Conservation (phyloP, 2,113 vertebrate genomes). For the Falco punctatus region DNA sequence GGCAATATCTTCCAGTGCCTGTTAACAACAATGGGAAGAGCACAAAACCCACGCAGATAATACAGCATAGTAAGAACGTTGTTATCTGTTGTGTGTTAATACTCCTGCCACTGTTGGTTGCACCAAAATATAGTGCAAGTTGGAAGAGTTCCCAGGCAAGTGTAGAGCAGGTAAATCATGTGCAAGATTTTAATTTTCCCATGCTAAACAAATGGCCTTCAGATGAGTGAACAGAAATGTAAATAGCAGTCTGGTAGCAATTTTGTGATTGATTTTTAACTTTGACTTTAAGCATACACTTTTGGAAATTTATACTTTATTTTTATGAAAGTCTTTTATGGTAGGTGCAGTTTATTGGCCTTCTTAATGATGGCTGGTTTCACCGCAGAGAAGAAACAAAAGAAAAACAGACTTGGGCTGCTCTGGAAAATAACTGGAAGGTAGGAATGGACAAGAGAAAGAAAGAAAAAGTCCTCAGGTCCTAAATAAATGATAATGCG, state of each 20-base stretch:
- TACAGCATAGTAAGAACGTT: neutral
- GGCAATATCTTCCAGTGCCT: neutral
- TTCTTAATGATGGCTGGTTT: neutral
- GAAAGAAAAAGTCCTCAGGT: neutral
- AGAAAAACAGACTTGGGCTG: neutral
- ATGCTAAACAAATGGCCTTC: neutral
- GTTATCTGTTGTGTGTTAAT: neutral
- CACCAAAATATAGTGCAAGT: neutral
- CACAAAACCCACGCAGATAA: neutral
- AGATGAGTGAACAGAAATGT: neutral
- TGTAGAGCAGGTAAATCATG: neutral
- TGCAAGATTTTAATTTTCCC: neutral
- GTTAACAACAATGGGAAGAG: neutral
- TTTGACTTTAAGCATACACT: neutral
- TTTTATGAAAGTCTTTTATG: neutral
- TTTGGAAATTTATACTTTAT: neutral
- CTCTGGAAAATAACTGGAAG: neutral
- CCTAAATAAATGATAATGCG: neutral
- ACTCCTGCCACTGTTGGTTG: neutral
- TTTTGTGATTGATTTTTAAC: neutral
- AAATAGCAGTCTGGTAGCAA: conserved; percentile 9
- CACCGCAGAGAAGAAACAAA: neutral
- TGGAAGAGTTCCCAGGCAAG: neutral
- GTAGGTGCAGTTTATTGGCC: neutral
- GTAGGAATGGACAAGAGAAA: neutral